A percentile compares a stretch with the other conserved stretches of the same genome.
phyloP scores from a whole-genome alignment of 2,888 invertebrate species.

The Hylaea fasciaria region DNA sequence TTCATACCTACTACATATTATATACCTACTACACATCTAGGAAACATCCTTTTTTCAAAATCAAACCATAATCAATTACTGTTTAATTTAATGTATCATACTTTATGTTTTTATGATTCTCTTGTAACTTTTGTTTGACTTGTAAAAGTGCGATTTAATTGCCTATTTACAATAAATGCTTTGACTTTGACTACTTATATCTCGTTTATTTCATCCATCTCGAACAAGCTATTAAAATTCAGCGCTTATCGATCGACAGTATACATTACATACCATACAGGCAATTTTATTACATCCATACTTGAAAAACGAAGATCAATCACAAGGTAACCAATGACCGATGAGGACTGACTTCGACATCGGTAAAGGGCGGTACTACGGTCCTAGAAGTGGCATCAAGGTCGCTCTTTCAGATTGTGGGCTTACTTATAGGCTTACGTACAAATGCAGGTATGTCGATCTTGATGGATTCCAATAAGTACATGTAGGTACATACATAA shows the following conservation, averaged over 20 bases:
- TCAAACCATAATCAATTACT: too few relatives aligned
- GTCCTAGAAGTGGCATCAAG: constrained; percentile 20
- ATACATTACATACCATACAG: constrained; percentile 9
- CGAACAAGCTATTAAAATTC: constrained; percentile 23
- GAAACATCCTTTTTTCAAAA: too few relatives aligned
- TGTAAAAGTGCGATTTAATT: too few relatives aligned
- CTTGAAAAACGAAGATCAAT: constrained; percentile 27
- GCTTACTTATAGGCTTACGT: constrained; percentile 1
- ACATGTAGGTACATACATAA: background rate
- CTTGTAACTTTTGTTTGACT: too few relatives aligned
- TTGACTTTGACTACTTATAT: too few relatives aligned
- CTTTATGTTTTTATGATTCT: too few relatives aligned
- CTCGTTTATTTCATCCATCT: constrained; percentile 16
- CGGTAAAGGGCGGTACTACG: constrained; percentile 18
- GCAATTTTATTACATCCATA: constrained; percentile 26
- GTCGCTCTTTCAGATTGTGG: constrained; percentile 19
- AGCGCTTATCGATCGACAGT: constrained; percentile 21
- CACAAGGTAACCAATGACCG: constrained; percentile 22
- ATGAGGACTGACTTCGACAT: constrained; percentile 6
- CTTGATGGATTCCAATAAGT: constrained; percentile 9
- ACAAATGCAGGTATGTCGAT: background rate
- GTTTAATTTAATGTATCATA: too few relatives aligned
- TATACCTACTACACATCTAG: too few relatives aligned
- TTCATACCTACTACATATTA: too few relatives aligned
- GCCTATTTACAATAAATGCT: too few relatives aligned